phyloP scores from a whole-genome alignment of 2,797 vertebrate genomes.

The Oceanodroma leucorhoa region DNA sequence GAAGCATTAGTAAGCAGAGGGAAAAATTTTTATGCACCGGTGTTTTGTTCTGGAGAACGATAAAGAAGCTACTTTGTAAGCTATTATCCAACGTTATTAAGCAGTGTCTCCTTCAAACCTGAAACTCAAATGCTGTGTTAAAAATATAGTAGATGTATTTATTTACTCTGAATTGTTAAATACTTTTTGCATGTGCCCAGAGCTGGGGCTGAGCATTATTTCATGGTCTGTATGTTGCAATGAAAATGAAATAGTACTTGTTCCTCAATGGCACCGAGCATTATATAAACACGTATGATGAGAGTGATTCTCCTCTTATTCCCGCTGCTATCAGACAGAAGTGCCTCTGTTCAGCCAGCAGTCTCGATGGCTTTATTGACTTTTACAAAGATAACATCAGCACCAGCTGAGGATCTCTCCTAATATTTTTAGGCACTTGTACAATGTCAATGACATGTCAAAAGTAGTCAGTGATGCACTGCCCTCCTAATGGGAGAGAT shows the following conservation, averaged over 20 bases:
- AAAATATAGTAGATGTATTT: neutral
- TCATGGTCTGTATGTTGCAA: neutral
- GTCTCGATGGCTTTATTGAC: neutral
- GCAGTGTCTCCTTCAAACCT: neutral
- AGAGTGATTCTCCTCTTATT: neutral
- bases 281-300: neutral
- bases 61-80: neutral
- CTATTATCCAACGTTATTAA: neutral
- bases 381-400: neutral
- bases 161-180: neutral
- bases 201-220: neutral
- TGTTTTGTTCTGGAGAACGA: neutral
- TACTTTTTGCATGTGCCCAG: neutral
- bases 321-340: neutral
- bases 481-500: neutral
- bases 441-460: neutral
- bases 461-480: neutral
- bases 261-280: neutral
- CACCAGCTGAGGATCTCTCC: neutral
- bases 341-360: neutral
- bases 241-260: neutral
- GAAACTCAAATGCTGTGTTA: neutral
- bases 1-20: neutral
- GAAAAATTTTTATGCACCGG: neutral
- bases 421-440: neutral